A percentile compares a stretch with the other conserved stretches of the same genome.
Conservation (phyloP, 92 coral and sea anemone species). For the Pocillopora grandis region DNA sequence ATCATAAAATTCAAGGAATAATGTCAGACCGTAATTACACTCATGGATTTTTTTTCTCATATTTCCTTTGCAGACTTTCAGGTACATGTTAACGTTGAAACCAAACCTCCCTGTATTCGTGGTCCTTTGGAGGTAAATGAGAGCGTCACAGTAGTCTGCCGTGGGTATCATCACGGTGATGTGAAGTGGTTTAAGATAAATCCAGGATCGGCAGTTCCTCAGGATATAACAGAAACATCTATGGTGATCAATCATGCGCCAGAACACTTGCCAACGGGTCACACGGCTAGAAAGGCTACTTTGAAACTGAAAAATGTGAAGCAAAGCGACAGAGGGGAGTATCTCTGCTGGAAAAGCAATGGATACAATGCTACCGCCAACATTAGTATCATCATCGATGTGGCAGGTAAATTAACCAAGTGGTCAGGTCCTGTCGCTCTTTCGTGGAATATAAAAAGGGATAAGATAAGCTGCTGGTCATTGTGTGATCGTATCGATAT, state of each 20-base stretch:
- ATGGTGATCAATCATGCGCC: not conserved
- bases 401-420: constrained; percentile 54
- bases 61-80: constrained; percentile 28
- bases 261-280: not conserved
- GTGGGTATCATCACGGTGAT: constrained; percentile 33
- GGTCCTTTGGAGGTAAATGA: constrained; percentile 49
- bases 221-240: not conserved
- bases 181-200: constrained; percentile 64
- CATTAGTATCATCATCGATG: constrained; percentile 40
- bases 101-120: not conserved
- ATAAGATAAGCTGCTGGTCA: too few relatives aligned
- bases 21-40: not conserved
- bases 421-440: too few relatives aligned
- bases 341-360: constrained; percentile 72
- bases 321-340: constrained; percentile 61
- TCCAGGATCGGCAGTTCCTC: constrained; percentile 1
- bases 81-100: constrained; percentile 6
- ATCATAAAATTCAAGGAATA: too few relatives aligned
- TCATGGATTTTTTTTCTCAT: not conserved
- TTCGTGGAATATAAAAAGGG: too few relatives aligned
- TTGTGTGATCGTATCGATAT: too few relatives aligned
- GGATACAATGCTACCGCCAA: constrained; percentile 32
- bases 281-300: too few relatives aligned
- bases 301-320: constrained; percentile 41
- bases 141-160: constrained; percentile 42